Evolutionary conservation across 2,113 vertebrate genomes (phyloP).

Genomic region (Salvator merianae): DNA sequence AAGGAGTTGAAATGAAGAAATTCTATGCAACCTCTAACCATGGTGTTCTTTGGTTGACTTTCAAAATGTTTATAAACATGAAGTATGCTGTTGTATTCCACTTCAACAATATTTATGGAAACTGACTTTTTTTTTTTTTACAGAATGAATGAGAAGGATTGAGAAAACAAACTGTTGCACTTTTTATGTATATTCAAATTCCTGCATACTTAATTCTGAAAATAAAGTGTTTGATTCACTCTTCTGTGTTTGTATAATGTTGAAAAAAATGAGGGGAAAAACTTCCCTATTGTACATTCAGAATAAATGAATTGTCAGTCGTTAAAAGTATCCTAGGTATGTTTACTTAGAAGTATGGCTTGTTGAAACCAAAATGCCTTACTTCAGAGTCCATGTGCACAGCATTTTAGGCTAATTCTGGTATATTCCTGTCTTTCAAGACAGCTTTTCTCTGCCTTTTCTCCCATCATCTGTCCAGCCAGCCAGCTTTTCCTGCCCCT

Average conservation of each 20-base stretch:
- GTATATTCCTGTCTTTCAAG: too few relatives aligned
- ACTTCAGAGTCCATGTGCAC: too few relatives aligned
- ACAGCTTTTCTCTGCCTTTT: too few relatives aligned
- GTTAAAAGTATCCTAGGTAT: too few relatives aligned
- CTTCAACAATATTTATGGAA: background rate
- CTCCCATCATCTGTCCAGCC: too few relatives aligned
- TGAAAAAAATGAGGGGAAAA: too few relatives aligned
- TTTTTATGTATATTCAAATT: conserved; percentile 43
- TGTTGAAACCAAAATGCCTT: too few relatives aligned
- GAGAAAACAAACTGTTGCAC: conserved; percentile 37
- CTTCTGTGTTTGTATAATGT: conserved; percentile 8
- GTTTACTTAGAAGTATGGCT: too few relatives aligned
- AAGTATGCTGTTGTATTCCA: conserved; percentile 19
- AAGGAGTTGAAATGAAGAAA: conserved; percentile 35
- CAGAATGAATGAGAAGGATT: conserved; percentile 6
- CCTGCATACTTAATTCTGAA: background rate
- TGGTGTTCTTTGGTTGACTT: conserved; percentile 21
- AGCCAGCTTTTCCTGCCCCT: too few relatives aligned
- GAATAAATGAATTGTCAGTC: too few relatives aligned
- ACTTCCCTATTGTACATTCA: too few relatives aligned
- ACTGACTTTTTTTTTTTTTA: conserved; percentile 30
- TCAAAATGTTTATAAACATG: conserved; percentile 13
- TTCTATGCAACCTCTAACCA: conserved; percentile 15
- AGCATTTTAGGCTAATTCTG: too few relatives aligned
- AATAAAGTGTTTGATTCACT: conserved; percentile 63